Evolutionary conservation across 2,113 vertebrate genomes (phyloP), one percentile per base, ranked within the genome.

Genomic region (Chitala chitala): DNA sequence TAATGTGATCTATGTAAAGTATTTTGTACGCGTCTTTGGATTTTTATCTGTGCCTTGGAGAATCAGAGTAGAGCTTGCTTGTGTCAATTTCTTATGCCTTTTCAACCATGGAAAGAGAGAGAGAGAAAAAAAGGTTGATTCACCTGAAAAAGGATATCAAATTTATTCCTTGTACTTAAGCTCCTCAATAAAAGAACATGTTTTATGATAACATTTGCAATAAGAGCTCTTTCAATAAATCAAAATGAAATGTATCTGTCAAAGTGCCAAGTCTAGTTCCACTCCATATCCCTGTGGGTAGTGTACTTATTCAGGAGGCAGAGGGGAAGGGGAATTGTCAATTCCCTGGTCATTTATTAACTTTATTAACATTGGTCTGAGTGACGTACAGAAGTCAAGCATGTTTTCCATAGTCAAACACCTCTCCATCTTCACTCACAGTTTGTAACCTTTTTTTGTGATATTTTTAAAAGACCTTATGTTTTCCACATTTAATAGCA

Each of bases 321-420:
- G 74, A 83, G 73, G 83, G n/a, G n/a, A n/a, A n/a, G n/a, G n/a
- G n/a, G n/a, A n/a, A 79, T 81, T 83, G 84, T 84, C 84, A 82
- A 82, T 82, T 78, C 77, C 77, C 81, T 79, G 78, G 84, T 80
- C 81, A 80, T 84, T 76, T 83, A 73, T 76, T 80, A 82, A 76
- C 84, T 63, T 78, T 74, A 61, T 65, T 70, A 71, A 50, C 53
- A 79, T 81, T 80, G 72, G 77, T 78, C n/a, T 58, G 0, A 3
- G 70, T 75, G 80, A 83, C 82, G 48, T 80, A 78, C 76, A 79
- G n/a, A n/a, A n/a, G n/a, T n/a, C n/a, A n/a, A n/a, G n/a, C n/a
- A n/a, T n/a, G n/a, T n/a, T n/a, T n/a, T n/a, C n/a, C n/a, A n/a
- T n/a, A n/a, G n/a, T n/a, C n/a, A n/a, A n/a, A n/a, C n/a, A n/a